A percentile compares a stretch with the other conserved stretches of the same genome.
phyloP scores from a whole-genome alignment of 30 jellyfish, hydroid and myxozoan genomes.

The Catostylus mosaicus region DNA sequence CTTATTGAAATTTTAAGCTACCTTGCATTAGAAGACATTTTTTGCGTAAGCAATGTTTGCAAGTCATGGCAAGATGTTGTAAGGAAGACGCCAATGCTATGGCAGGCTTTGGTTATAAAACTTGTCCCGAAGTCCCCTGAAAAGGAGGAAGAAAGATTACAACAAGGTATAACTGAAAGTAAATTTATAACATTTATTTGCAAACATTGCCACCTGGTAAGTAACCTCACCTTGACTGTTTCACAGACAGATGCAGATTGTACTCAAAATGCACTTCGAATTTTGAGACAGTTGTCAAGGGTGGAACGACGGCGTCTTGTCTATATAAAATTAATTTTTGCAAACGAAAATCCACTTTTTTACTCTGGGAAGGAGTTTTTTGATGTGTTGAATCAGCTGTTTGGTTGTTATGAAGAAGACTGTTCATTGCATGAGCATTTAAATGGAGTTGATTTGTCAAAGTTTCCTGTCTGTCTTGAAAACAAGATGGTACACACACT shows the following conservation, averaged over 20 bases:
- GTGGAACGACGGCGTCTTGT: slow-evolving; percentile 6
- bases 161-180: neutral
- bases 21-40: neutral
- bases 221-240: slow-evolving; percentile 11
- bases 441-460: slow-evolving; percentile 41
- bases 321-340: slow-evolving; percentile 8
- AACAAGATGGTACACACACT: slow-evolving; percentile 17
- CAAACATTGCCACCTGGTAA: neutral
- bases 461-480: slow-evolving; percentile 54
- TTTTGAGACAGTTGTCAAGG: slow-evolving; percentile 2
- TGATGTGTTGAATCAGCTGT: slow-evolving; percentile 19
- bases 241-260: slow-evolving; percentile 26
- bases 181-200: slow-evolving; percentile 8
- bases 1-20: slow-evolving; percentile 3
- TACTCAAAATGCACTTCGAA: neutral
- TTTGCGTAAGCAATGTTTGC: slow-evolving; percentile 1
- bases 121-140: neutral
- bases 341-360: slow-evolving; percentile 56
- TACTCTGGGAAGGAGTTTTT: slow-evolving; percentile 47
- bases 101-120: slow-evolving; percentile 1
- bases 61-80: slow-evolving; percentile 21
- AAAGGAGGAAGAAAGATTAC: neutral
- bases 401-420: neutral
- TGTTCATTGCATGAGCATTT: slow-evolving; percentile 7
- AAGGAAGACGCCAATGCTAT: slow-evolving; percentile 5